These are phyloP conservation scores for Garra rufa DNA, from an alignment of 2,113 vertebrate genomes.

Conservation along the genomic window DNA sequence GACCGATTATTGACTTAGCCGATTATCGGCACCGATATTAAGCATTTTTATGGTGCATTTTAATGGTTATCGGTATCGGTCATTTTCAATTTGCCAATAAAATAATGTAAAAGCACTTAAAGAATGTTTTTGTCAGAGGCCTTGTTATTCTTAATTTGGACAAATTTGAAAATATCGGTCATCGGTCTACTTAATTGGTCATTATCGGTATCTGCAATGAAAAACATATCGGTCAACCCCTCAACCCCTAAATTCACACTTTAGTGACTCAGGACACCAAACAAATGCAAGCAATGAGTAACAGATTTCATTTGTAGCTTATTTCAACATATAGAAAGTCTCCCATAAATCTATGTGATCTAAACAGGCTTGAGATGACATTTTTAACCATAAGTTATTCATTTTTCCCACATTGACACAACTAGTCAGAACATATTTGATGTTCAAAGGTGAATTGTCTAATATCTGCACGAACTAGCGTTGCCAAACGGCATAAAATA, in stretches of 20 bases:
- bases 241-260: not conserved
- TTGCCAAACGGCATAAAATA: not conserved
- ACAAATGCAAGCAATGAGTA: not conserved
- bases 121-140: no score
- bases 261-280: not conserved
- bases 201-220: no score
- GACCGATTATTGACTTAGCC: no score
- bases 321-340: not conserved
- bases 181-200: no score
- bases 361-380: not conserved
- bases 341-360: not conserved
- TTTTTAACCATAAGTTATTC: not conserved
- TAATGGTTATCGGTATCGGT: no score
- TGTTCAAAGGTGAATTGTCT: not conserved
- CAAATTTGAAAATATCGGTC: no score
- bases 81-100: no score
- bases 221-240: no score
- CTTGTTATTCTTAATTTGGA: no score
- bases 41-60: no score
- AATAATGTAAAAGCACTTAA: no score
- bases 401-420: not conserved
- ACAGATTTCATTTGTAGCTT: constrained; percentile 35
- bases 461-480: not conserved
- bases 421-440: not conserved
- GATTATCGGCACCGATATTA: no score